These are phyloP conservation scores for Emberiza fucata DNA, from an alignment of 2,113 vertebrate species.

Conservation along the genomic window DNA sequence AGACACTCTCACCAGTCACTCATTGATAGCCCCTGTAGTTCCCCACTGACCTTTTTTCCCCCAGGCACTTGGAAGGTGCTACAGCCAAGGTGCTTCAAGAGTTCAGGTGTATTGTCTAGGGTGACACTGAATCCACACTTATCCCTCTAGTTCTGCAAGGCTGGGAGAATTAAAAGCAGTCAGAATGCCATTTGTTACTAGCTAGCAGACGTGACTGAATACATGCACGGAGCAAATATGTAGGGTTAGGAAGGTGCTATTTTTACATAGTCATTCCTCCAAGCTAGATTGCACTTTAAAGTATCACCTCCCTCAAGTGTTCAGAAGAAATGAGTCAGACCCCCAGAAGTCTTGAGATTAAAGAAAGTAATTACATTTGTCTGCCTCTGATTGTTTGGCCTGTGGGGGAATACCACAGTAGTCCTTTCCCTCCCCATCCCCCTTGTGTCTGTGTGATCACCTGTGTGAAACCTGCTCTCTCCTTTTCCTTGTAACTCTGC, in stretches of 20 bases:
- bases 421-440: neutral
- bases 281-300: conserved; percentile 18
- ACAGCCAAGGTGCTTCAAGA: neutral
- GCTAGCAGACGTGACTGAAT: neutral
- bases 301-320: neutral
- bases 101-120: neutral
- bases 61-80: neutral
- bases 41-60: neutral
- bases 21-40: neutral
- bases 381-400: conserved; percentile 18
- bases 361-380: conserved; percentile 30
- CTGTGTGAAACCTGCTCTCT: neutral
- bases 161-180: neutral
- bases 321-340: conserved; percentile 4
- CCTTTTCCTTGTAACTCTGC: neutral
- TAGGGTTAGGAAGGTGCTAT: conserved; percentile 16
- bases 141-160: neutral
- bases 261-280: conserved; percentile 8
- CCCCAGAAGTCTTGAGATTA: neutral
- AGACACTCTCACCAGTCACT: neutral
- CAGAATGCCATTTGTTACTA: neutral
- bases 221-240: neutral
- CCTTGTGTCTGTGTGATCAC: neutral
- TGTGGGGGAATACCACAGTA: neutral
- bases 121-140: neutral